Percentiles rank a stretch among this genome's conserved stretches.
These are phyloP conservation scores for Dolichallabes microphthalmus DNA, from an alignment of 2,113 vertebrate species.

Conservation along the genomic window DNA sequence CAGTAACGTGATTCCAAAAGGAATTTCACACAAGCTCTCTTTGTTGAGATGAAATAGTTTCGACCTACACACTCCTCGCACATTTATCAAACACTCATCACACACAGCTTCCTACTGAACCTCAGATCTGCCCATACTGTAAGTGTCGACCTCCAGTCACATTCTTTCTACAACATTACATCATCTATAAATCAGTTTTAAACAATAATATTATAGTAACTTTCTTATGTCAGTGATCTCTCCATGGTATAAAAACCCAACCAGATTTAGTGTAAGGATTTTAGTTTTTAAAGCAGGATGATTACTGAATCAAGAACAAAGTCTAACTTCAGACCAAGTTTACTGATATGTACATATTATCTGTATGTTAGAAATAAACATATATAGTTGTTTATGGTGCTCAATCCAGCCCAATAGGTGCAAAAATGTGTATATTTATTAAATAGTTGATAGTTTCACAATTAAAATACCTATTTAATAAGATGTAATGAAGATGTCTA, in stretches of 20 bases:
- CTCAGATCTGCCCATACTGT: neutral
- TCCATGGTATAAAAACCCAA: neutral
- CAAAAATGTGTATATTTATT: too few species aligned
- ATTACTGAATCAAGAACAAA: neutral
- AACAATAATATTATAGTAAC: neutral
- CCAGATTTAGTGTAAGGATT: neutral
- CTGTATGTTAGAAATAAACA: neutral
- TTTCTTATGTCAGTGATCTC: neutral
- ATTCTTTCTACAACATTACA: neutral
- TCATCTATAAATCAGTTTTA: neutral
- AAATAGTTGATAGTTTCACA: too few species aligned
- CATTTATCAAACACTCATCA: neutral
- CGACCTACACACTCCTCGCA: neutral
- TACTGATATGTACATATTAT: neutral
- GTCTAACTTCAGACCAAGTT: neutral
- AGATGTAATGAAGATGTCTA: too few species aligned
- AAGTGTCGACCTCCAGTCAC: neutral
- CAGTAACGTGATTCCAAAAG: neutral
- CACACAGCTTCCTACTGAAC: neutral
- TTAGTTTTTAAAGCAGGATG: neutral
- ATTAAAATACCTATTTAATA: too few species aligned
- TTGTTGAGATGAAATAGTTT: constrained; percentile 12
- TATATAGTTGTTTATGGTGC: too few species aligned
- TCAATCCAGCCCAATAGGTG: too few species aligned
- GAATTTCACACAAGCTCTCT: constrained; percentile 9